Evolutionary conservation across 1,140 invertebrate species (phyloP).

Genomic region (Scaptomyza pallida): DNA sequence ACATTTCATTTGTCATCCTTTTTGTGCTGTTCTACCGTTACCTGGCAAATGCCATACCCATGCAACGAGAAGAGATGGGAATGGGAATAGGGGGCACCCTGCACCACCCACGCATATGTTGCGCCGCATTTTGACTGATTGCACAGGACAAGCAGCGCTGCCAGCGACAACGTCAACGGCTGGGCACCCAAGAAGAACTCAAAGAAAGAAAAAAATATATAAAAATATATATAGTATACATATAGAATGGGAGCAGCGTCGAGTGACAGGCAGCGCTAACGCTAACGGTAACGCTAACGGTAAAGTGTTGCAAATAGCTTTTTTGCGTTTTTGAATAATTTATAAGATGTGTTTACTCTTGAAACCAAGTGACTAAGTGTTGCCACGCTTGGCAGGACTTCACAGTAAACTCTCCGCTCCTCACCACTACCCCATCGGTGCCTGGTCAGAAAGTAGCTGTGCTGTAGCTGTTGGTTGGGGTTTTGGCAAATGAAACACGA

Average conservation of each 20-base stretch:
- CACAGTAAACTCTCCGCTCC: background rate
- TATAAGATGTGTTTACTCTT: slow-evolving; percentile 82
- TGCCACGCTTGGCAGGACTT: slow-evolving; percentile 45
- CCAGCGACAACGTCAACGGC: background rate
- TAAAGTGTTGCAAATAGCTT: slow-evolving; percentile 82
- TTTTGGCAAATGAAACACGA: slow-evolving; percentile 78
- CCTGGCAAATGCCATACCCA: slow-evolving; percentile 55
- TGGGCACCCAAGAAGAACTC: slow-evolving; percentile 22
- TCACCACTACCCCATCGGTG: background rate
- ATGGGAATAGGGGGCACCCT: no score
- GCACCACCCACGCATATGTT: slow-evolving; percentile 64
- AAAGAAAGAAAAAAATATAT: slow-evolving; percentile 29
- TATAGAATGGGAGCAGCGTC: slow-evolving; percentile 38
- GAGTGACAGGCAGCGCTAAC: slow-evolving; percentile 41
- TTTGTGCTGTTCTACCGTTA: slow-evolving; percentile 53
- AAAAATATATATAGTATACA: slow-evolving; percentile 12
- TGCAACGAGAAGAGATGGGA: slow-evolving; percentile 25
- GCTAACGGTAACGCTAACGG: slow-evolving; percentile 62
- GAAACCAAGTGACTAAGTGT: slow-evolving; percentile 81
- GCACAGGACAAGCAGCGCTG: slow-evolving; percentile 60
- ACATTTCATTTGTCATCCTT: slow-evolving; percentile 82
- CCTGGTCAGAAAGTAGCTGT: slow-evolving; percentile 19
- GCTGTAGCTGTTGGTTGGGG: slow-evolving; percentile 20
- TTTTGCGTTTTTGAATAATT: slow-evolving; percentile 82
- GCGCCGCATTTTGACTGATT: slow-evolving; percentile 78